Evolutionary conservation across 2,797 vertebrate species (phyloP).

Genomic region (Hydrolagus colliei): DNA sequence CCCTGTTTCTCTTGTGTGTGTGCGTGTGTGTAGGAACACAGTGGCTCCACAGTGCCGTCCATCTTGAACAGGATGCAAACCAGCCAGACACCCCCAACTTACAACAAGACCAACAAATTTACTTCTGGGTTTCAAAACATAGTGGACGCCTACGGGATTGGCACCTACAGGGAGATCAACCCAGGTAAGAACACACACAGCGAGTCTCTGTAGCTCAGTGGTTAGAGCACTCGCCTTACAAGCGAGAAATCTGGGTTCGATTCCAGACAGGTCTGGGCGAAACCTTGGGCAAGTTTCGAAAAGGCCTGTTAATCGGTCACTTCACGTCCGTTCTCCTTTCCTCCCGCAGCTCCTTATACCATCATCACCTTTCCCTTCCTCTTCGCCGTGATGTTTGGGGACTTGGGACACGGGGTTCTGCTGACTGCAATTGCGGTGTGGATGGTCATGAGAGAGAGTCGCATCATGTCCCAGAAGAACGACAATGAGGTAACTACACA

Average conservation of each 20-base stretch:
- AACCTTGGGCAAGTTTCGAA: too few species aligned
- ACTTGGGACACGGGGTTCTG: conserved; percentile 84
- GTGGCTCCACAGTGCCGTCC: conserved; percentile 92
- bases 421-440: conserved; percentile 88
- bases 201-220: too few species aligned
- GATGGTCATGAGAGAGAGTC: conserved; percentile 84
- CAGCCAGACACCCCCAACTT: conserved; percentile 91
- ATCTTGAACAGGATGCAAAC: conserved; percentile 97
- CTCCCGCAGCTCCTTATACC: conserved; percentile 78
- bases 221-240: too few species aligned
- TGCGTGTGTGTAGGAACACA: conserved; percentile 73
- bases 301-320: background rate
- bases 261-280: too few species aligned
- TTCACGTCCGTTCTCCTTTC: background rate
- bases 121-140: conserved; percentile 93
- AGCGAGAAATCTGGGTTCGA: too few species aligned
- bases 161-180: conserved; percentile 92
- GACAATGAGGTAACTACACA: conserved; percentile 78
- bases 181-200: conserved; percentile 64
- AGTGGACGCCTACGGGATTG: conserved; percentile 92
- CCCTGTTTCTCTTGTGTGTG: conserved; percentile 12
- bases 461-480: conserved; percentile 86
- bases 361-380: conserved; percentile 98
- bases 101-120: conserved; percentile 97
- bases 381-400: conserved; percentile 97